Conservation (phyloP, 2,113 vertebrate genomes). For the Calyptomena viridis region DNA sequence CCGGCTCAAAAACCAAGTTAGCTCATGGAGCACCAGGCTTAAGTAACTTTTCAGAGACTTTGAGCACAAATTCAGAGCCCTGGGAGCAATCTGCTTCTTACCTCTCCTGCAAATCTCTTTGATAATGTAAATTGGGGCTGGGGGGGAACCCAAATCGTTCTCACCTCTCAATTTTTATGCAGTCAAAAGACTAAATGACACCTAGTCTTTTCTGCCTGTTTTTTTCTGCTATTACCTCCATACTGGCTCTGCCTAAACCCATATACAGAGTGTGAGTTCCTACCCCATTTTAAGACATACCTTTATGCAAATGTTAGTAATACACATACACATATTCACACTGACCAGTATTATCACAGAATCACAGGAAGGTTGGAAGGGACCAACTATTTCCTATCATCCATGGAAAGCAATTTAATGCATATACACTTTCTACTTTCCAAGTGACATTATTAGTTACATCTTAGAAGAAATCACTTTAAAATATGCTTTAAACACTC, state of each 20-base stretch:
- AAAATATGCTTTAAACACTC: constrained; percentile 20
- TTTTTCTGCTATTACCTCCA: not conserved
- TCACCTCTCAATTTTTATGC: not conserved
- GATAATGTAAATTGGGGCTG: not conserved
- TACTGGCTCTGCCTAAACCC: not conserved
- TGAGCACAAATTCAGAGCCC: not conserved
- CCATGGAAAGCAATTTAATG: not conserved
- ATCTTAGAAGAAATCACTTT: not conserved
- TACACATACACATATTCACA: not conserved
- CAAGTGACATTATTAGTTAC: not conserved
- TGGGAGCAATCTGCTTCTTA: not conserved
- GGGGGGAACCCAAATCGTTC: not conserved
- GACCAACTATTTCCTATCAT: not conserved
- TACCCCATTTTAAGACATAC: not conserved
- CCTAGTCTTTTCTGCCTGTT: not conserved
- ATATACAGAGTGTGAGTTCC: not conserved
- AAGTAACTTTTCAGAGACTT: not conserved
- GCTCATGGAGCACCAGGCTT: not conserved
- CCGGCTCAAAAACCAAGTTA: not conserved
- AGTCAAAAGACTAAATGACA: not conserved
- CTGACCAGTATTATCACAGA: not conserved
- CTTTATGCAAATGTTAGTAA: not conserved
- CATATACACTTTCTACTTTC: not conserved
- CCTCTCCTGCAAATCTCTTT: not conserved
- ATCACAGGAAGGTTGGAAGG: not conserved